Conservation (phyloP, 2,888 invertebrate species). For the Sinhomidia bicolor region DNA sequence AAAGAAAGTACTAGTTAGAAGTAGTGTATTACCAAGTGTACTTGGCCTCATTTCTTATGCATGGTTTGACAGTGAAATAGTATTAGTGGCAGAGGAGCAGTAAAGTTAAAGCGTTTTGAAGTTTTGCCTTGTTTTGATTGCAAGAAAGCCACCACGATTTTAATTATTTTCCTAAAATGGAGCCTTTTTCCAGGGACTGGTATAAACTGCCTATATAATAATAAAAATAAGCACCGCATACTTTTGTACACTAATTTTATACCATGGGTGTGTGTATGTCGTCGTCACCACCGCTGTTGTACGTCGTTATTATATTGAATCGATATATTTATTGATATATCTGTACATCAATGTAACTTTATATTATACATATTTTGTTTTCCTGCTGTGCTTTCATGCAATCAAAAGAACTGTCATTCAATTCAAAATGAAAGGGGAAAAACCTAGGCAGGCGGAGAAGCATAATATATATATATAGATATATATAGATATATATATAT, state of each 20-base stretch:
- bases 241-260: not conserved
- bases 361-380: not conserved
- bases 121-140: not conserved
- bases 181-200: not conserved
- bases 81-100: not conserved
- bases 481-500: not conserved
- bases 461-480: not conserved
- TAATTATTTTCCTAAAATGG: slow-evolving; percentile 67
- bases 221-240: not conserved
- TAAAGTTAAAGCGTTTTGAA: not conserved
- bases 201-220: not conserved
- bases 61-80: not conserved
- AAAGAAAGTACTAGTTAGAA: not conserved
- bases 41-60: not conserved
- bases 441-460: not conserved
- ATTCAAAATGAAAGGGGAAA: not conserved
- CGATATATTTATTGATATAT: not conserved
- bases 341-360: not conserved
- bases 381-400: slow-evolving; percentile 54
- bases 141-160: slow-evolving; percentile 45
- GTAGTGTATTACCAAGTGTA: not conserved
- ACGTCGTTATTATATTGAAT: not conserved
- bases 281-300: too few species aligned
- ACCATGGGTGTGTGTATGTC: not conserved
- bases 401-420: slow-evolving; percentile 57